Conservation (phyloP, 2,797 vertebrate genomes). For the Pseudotriccus pelzelni region DNA sequence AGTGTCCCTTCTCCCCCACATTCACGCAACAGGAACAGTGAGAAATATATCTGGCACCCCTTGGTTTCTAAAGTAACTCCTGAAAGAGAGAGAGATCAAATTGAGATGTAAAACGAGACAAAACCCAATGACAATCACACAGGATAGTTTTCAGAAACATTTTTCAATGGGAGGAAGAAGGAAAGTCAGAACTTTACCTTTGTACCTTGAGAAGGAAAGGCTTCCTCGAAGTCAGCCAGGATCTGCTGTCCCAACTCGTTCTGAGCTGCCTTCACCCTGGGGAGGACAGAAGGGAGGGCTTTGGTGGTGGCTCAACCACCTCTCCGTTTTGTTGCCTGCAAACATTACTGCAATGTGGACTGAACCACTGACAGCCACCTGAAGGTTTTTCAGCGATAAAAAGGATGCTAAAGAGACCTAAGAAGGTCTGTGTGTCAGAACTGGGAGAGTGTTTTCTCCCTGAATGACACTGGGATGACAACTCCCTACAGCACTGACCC, state of each 20-base stretch:
- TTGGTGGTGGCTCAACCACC: neutral
- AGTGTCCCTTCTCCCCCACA: neutral
- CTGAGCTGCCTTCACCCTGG: conserved; percentile 95
- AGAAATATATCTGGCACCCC: neutral
- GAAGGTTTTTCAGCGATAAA: neutral
- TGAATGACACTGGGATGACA: neutral
- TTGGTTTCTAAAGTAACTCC: neutral
- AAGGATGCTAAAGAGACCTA: neutral
- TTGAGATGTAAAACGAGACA: neutral
- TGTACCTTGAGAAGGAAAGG: conserved; percentile 94
- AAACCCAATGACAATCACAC: rapidly evolving
- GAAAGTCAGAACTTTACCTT: conserved; percentile 82
- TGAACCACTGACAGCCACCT: neutral
- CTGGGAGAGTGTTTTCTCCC: neutral
- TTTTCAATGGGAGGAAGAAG: neutral
- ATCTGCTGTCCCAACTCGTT: conserved; percentile 97
- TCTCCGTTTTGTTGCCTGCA: neutral
- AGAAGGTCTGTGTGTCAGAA: neutral
- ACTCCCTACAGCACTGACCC: neutral
- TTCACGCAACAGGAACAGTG: neutral
- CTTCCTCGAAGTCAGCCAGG: conserved; percentile 96
- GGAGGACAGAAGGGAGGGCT: neutral
- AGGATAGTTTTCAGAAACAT: neutral
- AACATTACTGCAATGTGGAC: neutral
- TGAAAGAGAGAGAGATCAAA: neutral